Base-by-base conservation (phyloP, 1,140 invertebrate species). In the Uloborus diversus region DNA sequence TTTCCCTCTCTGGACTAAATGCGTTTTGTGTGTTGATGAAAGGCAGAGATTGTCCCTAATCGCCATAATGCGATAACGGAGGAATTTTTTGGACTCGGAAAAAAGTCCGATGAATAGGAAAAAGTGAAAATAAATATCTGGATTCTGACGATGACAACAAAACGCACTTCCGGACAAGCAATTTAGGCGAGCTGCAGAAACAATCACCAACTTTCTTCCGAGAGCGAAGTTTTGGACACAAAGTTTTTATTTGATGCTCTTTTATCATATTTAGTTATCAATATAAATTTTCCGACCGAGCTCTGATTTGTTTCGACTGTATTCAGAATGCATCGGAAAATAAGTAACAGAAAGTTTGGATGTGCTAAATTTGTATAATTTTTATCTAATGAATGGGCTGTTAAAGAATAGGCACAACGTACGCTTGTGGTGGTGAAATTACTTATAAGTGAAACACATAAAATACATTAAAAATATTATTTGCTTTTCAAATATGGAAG, bases 21-120 rank as follows among this genome's bases (percentile, higher is more conserved):
- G 71, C 71, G 30, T 75, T 75, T 75, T 75, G 71, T 64, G 71
- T 75, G 73, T 66, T 78, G 73, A 78, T 65, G 73, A 78, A 66
- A 78, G 35, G 51, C 33, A 17, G 56, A 35, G 32, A 56, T 78
- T 53, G 7, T 51, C 59, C 73, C 20, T 78, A 78, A 78, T 78
- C 73, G 62, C 62, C 61, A 56, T 78, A 78, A 78, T 78, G 73
- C 30, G 32, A 37, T 61, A 47, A 33, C 73, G 49, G 20, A 59
- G 61, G 62, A 66, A 51, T 62, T 35, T 75, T 66, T 65, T 65
- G 49, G 33, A 56, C 47, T 51, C 49, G 32, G 14, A 78, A 65
- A 76, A 76, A 78, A 53, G 17, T 32, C 4, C 11, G 23, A 25
- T n/a, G 61, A 62, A 25, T 37, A 42, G 59, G 17, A 28, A 64